Percentiles rank a stretch among this genome's conserved stretches.
phyloP scores from a whole-genome alignment of 2,113 vertebrate genomes.

The Istiophorus platypterus region DNA sequence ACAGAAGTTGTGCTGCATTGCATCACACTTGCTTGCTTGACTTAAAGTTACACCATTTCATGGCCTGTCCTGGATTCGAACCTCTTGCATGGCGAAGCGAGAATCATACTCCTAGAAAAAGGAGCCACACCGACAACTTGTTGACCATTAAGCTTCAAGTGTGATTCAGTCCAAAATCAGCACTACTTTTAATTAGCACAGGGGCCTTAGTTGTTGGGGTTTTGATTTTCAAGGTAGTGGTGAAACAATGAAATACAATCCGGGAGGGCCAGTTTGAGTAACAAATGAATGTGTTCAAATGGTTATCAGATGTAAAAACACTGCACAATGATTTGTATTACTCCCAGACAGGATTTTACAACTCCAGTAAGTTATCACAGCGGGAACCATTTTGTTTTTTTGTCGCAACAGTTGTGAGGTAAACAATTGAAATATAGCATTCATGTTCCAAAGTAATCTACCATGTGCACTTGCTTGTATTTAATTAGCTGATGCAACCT shows the following conservation, averaged over 20 bases:
- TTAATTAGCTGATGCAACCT: background rate
- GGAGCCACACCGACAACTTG: background rate
- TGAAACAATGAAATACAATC: no score
- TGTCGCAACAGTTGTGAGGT: no score
- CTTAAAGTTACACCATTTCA: background rate
- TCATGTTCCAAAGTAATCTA: background rate
- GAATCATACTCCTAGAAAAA: background rate
- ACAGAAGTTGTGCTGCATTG: background rate
- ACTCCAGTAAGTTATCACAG: no score
- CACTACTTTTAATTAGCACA: no score
- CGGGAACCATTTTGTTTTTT: background rate
- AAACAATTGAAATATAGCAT: no score
- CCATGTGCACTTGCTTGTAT: background rate
- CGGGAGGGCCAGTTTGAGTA: no score
- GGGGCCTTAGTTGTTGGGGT: no score
- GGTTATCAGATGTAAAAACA: no score
- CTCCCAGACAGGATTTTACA: background rate
- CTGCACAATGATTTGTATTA: background rate
- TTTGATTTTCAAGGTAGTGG: no score
- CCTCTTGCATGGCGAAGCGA: constrained; percentile 78
- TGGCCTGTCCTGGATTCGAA: constrained; percentile 82
- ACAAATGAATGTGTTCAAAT: no score
- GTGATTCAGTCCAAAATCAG: background rate
- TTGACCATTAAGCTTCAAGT: background rate
- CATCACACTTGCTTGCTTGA: background rate